Base-by-base conservation (phyloP, 2,888 invertebrate genomes). In the Phalangium opilio region DNA sequence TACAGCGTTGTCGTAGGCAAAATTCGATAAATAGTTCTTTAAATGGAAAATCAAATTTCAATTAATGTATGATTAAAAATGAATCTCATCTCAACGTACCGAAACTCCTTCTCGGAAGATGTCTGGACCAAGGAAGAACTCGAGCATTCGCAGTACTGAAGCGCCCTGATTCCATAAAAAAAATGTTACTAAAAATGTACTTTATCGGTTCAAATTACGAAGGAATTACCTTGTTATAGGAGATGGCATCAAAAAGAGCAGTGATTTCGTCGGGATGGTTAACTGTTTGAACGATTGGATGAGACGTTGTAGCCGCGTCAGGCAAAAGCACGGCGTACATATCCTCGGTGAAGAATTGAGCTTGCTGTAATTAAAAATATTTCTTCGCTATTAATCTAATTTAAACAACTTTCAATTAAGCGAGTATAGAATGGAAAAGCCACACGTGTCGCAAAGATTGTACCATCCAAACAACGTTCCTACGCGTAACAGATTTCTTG, bases 261-360 rank as follows among this genome's bases (percentile, higher is more conserved):
- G 83, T 86, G 47, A 95, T 91, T 70, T 93, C 79, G 63, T 83
- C 81, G 0, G 91, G 90, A 54, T 83, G 83, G 21, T 73, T 72
- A n/a, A 91, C 90, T 0, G 74, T 75, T 63, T 84, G 81, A 7
- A 89, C 81, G 51, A 95, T 89, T 0, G 93, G 85, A 69, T 91
- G 91, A 1, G 91, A 86, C 44, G 80, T 83, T 5, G 81, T 64
- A 42, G 81, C 81, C 0, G 83, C 76, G 62, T 95, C 93, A 2
- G 77, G 69, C 11, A 68, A 68, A 52, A 90, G 63, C 0, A 84
- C 87, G 0, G 73, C 64, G 55, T 86, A 83, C 45, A 87, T 62
- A 36, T 81, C 79, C 36, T 74, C 73, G 1, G 74, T 71, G 14
- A 83, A 63, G 64, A 89, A 87, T 64, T 81, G 79, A 47, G 82